Base-by-base conservation (phyloP, 2,888 invertebrate species). In the Tiliacea aurago region DNA sequence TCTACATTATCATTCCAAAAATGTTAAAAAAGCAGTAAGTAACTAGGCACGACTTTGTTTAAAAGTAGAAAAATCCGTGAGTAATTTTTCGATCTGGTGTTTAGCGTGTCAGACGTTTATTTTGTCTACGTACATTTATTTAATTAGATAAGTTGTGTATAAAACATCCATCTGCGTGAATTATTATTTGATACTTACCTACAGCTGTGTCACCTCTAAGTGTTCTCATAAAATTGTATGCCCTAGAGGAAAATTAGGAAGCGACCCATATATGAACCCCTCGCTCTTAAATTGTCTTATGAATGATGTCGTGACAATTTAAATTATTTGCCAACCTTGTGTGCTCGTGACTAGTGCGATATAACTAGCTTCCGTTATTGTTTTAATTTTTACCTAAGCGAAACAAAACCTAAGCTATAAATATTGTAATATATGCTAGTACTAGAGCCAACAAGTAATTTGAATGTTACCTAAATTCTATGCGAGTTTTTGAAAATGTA, bases 181-280 rank as follows among this genome's bases (percentile, higher is more conserved):
- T 64, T 47, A 76, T 49, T 47, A 37, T 43, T 61, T 33, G 33
- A 47, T 23, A 73, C 18, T 41, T 41, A 41, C 9, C 1, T 43
- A 20, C 33, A 61, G n/a, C n/a, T 61, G 23, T 72, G 49, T 28
- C 53, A 13, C 15, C 74, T 28, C 2, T 47, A 13, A n/a, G n/a
- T 23, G 43, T 13, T 55, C 37, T 47, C 75, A 41, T 69, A 62
- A 62, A 80, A 65, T 37, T 10, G 3, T 59, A 66, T 69, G 28
- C 1, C 53, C 33, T n/a, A n/a, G n/a, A n/a, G n/a, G n/a, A n/a
- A n/a, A n/a, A n/a, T n/a, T n/a, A n/a, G 83, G 83, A 83, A 72
- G 74, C 66, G 43, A 85, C 72, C 80, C 11, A 78, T 85, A 72
- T 78, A 43, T 49, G 80, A 69, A 51, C 86, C 86, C 85, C 83